These are phyloP conservation scores for Planiliza haematocheilus DNA, from an alignment of 2,113 vertebrate species.

Conservation along the genomic window DNA sequence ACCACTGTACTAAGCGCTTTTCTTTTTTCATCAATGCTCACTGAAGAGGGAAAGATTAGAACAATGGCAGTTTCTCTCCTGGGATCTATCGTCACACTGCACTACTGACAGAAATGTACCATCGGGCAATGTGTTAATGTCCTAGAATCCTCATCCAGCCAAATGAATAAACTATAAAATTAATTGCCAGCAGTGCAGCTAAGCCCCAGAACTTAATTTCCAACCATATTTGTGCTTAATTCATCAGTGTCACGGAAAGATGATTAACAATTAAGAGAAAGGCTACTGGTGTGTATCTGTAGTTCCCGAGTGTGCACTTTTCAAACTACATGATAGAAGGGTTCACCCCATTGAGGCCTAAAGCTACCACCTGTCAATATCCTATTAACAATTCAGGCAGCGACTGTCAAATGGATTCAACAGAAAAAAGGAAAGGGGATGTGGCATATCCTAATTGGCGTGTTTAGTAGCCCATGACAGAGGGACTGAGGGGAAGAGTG, in stretches of 20 bases:
- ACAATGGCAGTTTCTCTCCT: conserved; percentile 27
- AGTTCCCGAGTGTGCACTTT: conserved; percentile 30
- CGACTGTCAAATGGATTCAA: conserved; percentile 60
- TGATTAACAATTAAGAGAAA: conserved; percentile 66
- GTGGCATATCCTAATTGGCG: conserved; percentile 59
- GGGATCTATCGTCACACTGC: conserved; percentile 18
- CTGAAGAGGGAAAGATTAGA: conserved; percentile 38
- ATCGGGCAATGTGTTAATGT: conserved; percentile 31
- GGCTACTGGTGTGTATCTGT: conserved; percentile 44
- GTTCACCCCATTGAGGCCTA: conserved; percentile 39
- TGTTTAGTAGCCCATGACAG: conserved; percentile 53
- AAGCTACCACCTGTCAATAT: conserved; percentile 67
- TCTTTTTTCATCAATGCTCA: conserved; percentile 54
- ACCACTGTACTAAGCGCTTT: not conserved
- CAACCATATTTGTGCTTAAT: conserved; percentile 50
- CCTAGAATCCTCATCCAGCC: conserved; percentile 30
- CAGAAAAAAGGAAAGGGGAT: conserved; percentile 48
- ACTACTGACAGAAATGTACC: conserved; percentile 7
- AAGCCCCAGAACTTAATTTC: conserved; percentile 69
- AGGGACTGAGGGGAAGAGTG: conserved; percentile 22
- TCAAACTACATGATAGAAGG: conserved; percentile 28
- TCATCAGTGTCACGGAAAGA: conserved; percentile 61
- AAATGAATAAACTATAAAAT: conserved; percentile 58
- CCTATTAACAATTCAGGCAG: conserved; percentile 60
- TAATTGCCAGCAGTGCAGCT: conserved; percentile 47